A percentile compares a stretch with the other conserved stretches of the same genome.
These are phyloP conservation scores for Drosophila hamatofila DNA, from an alignment of 2,888 invertebrate species.

Conservation along the genomic window DNA sequence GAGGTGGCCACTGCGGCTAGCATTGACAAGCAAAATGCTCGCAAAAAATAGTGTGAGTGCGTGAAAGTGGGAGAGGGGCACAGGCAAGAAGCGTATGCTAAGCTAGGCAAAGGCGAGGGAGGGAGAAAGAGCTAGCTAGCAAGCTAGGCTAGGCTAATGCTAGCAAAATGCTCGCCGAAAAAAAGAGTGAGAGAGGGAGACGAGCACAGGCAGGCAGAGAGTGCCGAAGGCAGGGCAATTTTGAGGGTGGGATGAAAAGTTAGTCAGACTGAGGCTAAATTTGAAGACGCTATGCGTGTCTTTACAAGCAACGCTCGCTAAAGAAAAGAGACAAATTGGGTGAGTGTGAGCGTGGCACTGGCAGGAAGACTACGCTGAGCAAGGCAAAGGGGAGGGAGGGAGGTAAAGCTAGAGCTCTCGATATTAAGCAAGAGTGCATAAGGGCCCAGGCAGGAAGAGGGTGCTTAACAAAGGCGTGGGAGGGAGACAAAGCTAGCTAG, in stretches of 20 bases:
- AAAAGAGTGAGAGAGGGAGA: neutral
- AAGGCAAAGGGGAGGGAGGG: neutral
- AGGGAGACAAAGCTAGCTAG: neutral
- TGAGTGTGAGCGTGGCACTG: neutral
- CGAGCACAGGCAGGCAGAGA: neutral
- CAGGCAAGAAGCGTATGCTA: neutral
- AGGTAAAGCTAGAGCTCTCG: neutral
- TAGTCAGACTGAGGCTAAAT: neutral
- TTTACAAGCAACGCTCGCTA: neutral
- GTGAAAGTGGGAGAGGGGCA: neutral
- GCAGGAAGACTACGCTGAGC: neutral
- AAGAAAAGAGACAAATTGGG: neutral
- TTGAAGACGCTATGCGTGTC: neutral
- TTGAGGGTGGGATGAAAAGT: neutral
- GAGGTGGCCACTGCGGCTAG: neutral
- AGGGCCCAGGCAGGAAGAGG: neutral
- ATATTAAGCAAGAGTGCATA: no score
- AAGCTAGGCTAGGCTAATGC: neutral
- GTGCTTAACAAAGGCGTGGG: neutral
- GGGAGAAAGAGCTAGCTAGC: neutral
- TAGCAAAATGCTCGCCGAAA: neutral
- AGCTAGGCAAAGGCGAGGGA: neutral
- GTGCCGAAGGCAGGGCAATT: neutral
- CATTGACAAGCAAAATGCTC: neutral
- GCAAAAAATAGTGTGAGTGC: neutral